Conservation (phyloP, 2,113 vertebrate species). For the Thamnaconus septentrionalis region DNA sequence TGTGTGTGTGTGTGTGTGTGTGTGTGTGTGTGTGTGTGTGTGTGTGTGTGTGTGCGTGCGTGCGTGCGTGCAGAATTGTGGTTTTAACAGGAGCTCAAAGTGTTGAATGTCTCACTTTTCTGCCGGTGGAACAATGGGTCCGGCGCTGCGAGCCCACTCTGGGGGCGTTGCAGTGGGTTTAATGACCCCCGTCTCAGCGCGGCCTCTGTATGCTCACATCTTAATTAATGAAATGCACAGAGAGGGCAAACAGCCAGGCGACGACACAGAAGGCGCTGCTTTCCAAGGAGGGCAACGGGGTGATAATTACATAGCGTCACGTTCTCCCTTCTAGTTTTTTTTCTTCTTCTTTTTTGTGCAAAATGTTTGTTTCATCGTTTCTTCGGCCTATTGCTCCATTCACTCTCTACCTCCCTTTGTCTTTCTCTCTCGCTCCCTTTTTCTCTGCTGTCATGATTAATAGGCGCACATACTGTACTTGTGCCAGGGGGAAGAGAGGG, state of each 20-base stretch:
- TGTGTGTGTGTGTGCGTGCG: slow-evolving; percentile 3
- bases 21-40: slow-evolving; percentile 20
- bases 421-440: slow-evolving; percentile 10
- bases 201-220: slow-evolving; percentile 57
- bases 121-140: slow-evolving; percentile 56
- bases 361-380: slow-evolving; percentile 4
- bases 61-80: background rate
- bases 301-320: slow-evolving; percentile 62
- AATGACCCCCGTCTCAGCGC: slow-evolving; percentile 63
- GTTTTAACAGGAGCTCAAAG: slow-evolving; percentile 41
- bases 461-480: slow-evolving; percentile 62
- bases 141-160: slow-evolving; percentile 48
- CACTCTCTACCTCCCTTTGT: slow-evolving; percentile 25
- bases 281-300: slow-evolving; percentile 53
- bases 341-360: slow-evolving; percentile 12
- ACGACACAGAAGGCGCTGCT: slow-evolving; percentile 62
- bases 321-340: slow-evolving; percentile 9
- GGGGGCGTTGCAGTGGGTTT: slow-evolving; percentile 64
- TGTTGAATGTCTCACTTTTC: slow-evolving; percentile 68
- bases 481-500: slow-evolving; percentile 17
- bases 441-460: slow-evolving; percentile 62
- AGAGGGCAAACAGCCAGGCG: slow-evolving; percentile 65
- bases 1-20: slow-evolving; percentile 6
- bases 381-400: slow-evolving; percentile 23
- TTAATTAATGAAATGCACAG: slow-evolving; percentile 71